phyloP scores from a whole-genome alignment of 2,888 invertebrate species.

The Leucophenga montana region DNA sequence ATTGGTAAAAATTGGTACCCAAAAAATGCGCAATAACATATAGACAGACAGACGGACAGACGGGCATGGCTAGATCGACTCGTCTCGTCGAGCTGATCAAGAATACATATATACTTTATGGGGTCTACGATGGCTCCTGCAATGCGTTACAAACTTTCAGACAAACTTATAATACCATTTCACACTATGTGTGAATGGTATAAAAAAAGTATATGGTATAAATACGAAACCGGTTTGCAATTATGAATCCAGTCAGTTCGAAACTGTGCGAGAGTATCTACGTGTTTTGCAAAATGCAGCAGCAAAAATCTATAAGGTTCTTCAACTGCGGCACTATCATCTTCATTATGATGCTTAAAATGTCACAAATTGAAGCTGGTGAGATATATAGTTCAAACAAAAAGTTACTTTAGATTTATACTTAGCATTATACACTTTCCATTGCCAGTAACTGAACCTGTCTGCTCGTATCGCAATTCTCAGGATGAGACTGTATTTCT shows the following conservation, averaged over 20 bases:
- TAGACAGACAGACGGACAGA: too few relatives aligned
- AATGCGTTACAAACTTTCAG: too few relatives aligned
- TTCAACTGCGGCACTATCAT: not conserved
- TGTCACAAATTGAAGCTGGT: slow-evolving; percentile 30
- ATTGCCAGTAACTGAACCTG: slow-evolving; percentile 55
- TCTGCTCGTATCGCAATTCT: slow-evolving; percentile 63
- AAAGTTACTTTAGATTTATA: not conserved
- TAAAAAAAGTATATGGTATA: not conserved
- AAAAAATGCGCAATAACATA: too few relatives aligned
- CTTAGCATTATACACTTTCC: too few relatives aligned
- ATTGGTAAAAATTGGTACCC: too few relatives aligned
- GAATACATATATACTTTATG: too few relatives aligned
- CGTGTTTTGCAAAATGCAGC: not conserved
- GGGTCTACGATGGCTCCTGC: too few relatives aligned
- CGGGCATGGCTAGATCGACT: too few relatives aligned
- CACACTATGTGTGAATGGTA: too few relatives aligned
- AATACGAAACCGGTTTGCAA: slow-evolving; percentile 16
- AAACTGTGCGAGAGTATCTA: not conserved
- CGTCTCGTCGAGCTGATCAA: too few relatives aligned
- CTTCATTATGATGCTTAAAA: not conserved
- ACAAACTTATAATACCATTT: too few relatives aligned
- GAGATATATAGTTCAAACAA: not conserved
- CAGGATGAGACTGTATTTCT: slow-evolving; percentile 66
- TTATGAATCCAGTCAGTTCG: not conserved
- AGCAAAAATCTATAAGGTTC: slow-evolving; percentile 2